These are phyloP conservation scores for Galemys pyrenaicus DNA, from an alignment of 2,113 vertebrate genomes.

Conservation along the genomic window DNA sequence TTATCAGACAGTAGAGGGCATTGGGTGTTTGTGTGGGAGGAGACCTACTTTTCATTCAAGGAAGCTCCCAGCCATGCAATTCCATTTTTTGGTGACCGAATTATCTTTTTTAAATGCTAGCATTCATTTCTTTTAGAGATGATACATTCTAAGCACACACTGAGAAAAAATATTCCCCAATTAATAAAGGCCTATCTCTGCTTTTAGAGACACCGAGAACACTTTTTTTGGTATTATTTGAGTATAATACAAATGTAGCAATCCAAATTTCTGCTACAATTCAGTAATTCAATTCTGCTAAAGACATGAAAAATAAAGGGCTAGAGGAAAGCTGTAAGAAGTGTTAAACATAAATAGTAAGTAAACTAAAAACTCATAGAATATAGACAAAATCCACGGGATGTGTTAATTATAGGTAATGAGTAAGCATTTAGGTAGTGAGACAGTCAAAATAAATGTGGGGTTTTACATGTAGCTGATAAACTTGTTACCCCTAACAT, in stretches of 20 bases:
- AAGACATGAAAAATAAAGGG: slow-evolving; percentile 34
- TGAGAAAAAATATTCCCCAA: background rate
- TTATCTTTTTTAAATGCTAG: background rate
- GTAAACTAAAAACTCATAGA: background rate
- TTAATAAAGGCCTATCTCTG: background rate
- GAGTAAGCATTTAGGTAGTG: background rate
- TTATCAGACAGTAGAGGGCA: background rate
- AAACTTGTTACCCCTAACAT: background rate
- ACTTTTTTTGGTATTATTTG: slow-evolving; percentile 8
- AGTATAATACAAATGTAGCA: slow-evolving; percentile 15
- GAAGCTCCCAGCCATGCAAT: background rate
- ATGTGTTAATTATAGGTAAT: slow-evolving; percentile 29
- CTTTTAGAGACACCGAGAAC: background rate
- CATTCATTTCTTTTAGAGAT: slow-evolving; percentile 22
- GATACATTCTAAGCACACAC: background rate
- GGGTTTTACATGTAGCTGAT: background rate
- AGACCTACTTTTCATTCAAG: background rate
- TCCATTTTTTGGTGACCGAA: background rate
- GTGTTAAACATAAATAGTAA: slow-evolving; percentile 17
- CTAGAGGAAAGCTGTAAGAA: background rate
- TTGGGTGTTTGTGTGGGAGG: background rate
- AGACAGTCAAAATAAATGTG: background rate
- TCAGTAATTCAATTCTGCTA: background rate
- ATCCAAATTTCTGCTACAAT: background rate
- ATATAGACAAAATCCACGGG: background rate